A percentile compares a stretch with the other conserved stretches of the same genome.
These are phyloP conservation scores for Actinia tenebrosa DNA, from an alignment of 64 coral and sea anemone genomes.

Conservation along the genomic window DNA sequence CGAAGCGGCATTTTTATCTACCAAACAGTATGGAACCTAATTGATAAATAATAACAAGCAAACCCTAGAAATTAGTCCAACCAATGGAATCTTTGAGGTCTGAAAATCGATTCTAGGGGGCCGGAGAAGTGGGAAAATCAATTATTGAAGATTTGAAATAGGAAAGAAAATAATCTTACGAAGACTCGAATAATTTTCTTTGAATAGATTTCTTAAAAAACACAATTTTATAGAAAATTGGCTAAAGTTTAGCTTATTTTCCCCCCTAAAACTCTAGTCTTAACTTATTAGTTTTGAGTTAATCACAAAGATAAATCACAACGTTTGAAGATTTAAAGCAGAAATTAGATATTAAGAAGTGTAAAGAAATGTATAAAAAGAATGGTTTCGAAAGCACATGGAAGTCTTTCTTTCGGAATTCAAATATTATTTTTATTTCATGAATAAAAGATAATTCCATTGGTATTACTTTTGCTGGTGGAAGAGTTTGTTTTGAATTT, in stretches of 20 bases:
- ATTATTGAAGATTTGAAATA: neutral
- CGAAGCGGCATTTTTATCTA: neutral
- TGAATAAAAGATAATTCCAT: slow-evolving; percentile 8
- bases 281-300: no score
- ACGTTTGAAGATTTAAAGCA: no score
- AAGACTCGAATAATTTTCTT: no score
- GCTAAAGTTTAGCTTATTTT: no score
- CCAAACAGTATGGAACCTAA: neutral
- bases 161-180: neutral
- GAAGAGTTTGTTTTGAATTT: neutral
- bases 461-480: neutral
- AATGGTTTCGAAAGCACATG: neutral
- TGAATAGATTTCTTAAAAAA: no score
- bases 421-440: slow-evolving; percentile 7
- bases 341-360: no score
- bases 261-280: no score
- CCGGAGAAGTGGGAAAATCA: neutral
- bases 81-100: neutral
- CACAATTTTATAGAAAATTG: no score
- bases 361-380: no score
- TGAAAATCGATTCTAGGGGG: neutral
- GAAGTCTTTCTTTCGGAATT: neutral
- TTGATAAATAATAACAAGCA: neutral
- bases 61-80: neutral
- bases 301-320: no score